A percentile compares a stretch with the other conserved stretches of the same genome.
phyloP scores from a whole-genome alignment of 2,888 invertebrate genomes.

The Xylocampa areola region DNA sequence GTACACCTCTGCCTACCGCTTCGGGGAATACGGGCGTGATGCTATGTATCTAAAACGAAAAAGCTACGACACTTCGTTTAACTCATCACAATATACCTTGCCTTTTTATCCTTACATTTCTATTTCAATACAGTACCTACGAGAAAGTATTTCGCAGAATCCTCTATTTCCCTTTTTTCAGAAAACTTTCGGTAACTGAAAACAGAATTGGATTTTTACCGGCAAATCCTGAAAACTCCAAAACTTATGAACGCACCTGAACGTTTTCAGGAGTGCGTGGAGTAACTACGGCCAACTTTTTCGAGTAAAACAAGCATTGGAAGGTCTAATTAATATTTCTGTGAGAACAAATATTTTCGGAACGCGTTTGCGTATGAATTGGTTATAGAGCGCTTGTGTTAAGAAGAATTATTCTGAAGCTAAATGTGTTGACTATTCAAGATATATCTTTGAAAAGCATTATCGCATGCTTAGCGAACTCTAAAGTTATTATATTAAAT shows the following conservation, averaged over 20 bases:
- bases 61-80: background rate
- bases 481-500: too few relatives aligned
- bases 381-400: background rate
- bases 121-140: slow-evolving; percentile 34
- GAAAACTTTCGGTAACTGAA: slow-evolving; percentile 50
- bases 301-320: slow-evolving; percentile 37
- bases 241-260: slow-evolving; percentile 35
- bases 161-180: slow-evolving; percentile 30
- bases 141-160: slow-evolving; percentile 19
- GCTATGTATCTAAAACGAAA: background rate
- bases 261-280: slow-evolving; percentile 5
- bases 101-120: slow-evolving; percentile 14
- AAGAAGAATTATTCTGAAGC: too few relatives aligned
- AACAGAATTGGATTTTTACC: slow-evolving; percentile 52
- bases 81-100: background rate
- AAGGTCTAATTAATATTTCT: slow-evolving; percentile 43
- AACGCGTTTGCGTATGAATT: slow-evolving; percentile 3
- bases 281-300: slow-evolving; percentile 19
- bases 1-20: too few relatives aligned
- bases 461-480: too few relatives aligned
- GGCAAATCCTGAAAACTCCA: slow-evolving; percentile 27
- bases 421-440: too few relatives aligned
- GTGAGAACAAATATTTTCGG: slow-evolving; percentile 29
- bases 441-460: background rate
- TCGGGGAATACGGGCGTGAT: too few relatives aligned